phyloP scores from a whole-genome alignment of 2,888 invertebrate genomes.

The Drosophila gaucha region DNA sequence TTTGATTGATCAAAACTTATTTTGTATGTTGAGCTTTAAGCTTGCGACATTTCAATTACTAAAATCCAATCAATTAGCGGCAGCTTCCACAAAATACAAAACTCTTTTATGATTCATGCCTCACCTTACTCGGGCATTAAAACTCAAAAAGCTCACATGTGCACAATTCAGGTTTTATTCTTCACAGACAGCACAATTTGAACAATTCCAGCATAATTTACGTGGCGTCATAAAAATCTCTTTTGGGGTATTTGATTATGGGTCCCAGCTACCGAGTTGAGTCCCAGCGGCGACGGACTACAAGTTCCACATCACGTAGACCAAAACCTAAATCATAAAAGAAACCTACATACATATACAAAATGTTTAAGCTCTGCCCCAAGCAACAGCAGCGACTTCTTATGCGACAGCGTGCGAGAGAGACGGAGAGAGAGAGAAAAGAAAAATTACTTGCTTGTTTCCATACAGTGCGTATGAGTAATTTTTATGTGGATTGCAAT shows the following conservation, averaged over 20 bases:
- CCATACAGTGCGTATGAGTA: slow-evolving; percentile 61
- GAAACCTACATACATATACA: slow-evolving; percentile 4
- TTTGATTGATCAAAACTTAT: background rate
- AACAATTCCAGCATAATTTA: slow-evolving; percentile 47
- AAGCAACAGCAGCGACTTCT: slow-evolving; percentile 3
- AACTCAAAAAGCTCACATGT: slow-evolving; percentile 15
- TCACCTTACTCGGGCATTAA: background rate
- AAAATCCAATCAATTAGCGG: slow-evolving; percentile 11
- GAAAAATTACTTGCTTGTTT: slow-evolving; percentile 17
- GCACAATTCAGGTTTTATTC: slow-evolving; percentile 3
- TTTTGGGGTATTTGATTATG: slow-evolving; percentile 13
- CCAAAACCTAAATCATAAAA: slow-evolving; percentile 37
- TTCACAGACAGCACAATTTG: background rate
- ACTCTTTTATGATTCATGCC: slow-evolving; percentile 1
- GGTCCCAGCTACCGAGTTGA: slow-evolving; percentile 7
- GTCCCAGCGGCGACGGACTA: slow-evolving; percentile 35
- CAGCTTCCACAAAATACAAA: background rate
- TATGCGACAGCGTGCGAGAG: background rate
- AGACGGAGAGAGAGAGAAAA: background rate
- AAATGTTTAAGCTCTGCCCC: slow-evolving; percentile 37
- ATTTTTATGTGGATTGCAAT: slow-evolving; percentile 39
- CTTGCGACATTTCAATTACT: slow-evolving; percentile 1
- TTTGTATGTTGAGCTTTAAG: background rate
- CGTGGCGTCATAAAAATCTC: slow-evolving; percentile 19
- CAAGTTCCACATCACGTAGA: slow-evolving; percentile 60